Evolutionary conservation across 2,797 vertebrate species (phyloP).

Genomic region (Lepilemur ruficaudatus): DNA sequence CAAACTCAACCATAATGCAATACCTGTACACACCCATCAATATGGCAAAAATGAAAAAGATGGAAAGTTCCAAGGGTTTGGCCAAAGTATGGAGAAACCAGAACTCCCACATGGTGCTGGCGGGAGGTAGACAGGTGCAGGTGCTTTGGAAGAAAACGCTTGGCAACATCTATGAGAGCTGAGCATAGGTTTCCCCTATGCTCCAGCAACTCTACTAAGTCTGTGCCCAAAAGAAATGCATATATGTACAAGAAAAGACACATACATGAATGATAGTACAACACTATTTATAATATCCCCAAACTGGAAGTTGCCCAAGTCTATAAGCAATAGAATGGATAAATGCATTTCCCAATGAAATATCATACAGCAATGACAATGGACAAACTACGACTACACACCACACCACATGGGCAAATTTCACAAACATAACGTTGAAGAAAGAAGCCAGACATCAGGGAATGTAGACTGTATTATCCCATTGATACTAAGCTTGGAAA

Average conservation of each 20-base stretch:
- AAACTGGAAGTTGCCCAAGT: background rate
- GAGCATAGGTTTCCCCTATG: background rate
- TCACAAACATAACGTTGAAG: background rate
- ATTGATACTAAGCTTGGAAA: background rate
- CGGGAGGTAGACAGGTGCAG: too few species aligned
- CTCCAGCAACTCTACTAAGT: background rate
- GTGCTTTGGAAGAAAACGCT: background rate
- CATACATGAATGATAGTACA: background rate
- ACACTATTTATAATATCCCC: background rate
- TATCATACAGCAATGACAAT: background rate
- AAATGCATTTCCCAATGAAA: background rate
- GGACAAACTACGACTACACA: background rate
- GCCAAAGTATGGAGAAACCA: background rate
- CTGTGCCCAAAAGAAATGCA: background rate
- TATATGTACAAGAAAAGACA: background rate
- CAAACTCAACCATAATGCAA: background rate
- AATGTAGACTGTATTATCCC: background rate
- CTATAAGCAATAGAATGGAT: background rate
- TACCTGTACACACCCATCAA: background rate
- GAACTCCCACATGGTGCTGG: background rate
- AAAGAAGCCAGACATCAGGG: background rate
- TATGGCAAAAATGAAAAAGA: background rate
- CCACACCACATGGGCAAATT: background rate
- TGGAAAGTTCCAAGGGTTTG: background rate
- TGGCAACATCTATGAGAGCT: background rate